Conservation (phyloP, 2,888 invertebrate genomes). For the Tenthredo notha region DNA sequence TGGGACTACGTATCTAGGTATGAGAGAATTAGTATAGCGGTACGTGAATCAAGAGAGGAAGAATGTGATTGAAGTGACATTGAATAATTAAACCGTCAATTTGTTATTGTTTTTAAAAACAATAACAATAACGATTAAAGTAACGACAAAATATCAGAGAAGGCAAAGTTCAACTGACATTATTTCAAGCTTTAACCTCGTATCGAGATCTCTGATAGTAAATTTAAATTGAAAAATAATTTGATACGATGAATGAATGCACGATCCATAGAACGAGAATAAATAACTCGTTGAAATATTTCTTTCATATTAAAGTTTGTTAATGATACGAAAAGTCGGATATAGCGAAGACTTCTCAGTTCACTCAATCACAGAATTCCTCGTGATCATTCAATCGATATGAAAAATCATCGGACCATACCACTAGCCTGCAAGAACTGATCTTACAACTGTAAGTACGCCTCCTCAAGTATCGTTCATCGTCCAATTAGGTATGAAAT, state of each 20-base stretch:
- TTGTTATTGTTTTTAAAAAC: neutral
- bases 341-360: neutral
- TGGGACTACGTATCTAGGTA: neutral
- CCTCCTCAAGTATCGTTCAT: neutral
- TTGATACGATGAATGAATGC: neutral
- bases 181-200: conserved; percentile 9
- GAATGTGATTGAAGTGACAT: conserved; percentile 44
- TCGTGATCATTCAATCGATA: conserved; percentile 22
- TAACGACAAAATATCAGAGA: conserved; percentile 2
- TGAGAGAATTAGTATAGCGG: neutral
- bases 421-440: neutral
- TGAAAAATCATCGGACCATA: conserved; percentile 21
- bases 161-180: conserved; percentile 31
- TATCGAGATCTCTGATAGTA: neutral
- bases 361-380: conserved; percentile 13
- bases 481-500: neutral
- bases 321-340: neutral
- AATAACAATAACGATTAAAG: neutral
- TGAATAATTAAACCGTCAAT: conserved; percentile 9
- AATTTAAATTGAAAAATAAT: neutral
- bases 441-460: neutral
- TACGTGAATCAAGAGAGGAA: neutral
- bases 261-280: neutral
- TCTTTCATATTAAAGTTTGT: neutral
- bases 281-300: neutral